phyloP scores from a whole-genome alignment of 2,888 invertebrate genomes.

The Melinaea menophilus region DNA sequence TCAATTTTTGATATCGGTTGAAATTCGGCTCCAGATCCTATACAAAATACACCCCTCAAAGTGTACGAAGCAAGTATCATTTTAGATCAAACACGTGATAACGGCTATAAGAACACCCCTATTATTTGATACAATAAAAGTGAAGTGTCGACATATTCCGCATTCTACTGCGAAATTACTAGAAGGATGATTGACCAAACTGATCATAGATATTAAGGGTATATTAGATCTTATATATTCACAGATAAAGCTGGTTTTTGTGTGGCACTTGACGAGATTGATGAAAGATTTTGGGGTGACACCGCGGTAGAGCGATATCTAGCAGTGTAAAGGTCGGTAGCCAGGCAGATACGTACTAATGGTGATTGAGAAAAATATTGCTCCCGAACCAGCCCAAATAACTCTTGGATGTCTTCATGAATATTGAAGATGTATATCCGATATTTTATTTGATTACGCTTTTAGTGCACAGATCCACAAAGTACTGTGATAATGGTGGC shows the following conservation, averaged over 20 bases:
- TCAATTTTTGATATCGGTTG: conserved; percentile 44
- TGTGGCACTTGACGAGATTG: conserved; percentile 31
- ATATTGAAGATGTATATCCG: conserved; percentile 71
- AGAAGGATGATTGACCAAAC: conserved; percentile 48
- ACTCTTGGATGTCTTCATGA: conserved; percentile 75
- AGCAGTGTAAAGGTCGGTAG: conserved; percentile 65
- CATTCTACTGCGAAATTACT: conserved; percentile 68
- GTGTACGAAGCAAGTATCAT: conserved; percentile 69
- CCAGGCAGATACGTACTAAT: conserved; percentile 74
- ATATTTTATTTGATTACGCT: conserved; percentile 67
- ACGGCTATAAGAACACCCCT: conserved; percentile 76
- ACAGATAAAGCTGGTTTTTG: conserved; percentile 36
- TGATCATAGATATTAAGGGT: conserved; percentile 27
- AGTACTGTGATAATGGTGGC: conserved; percentile 47
- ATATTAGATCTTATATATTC: conserved; percentile 34
- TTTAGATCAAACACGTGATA: conserved; percentile 79
- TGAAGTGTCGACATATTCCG: conserved; percentile 77
- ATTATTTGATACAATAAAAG: conserved; percentile 79
- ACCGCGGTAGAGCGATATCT: conserved; percentile 48
- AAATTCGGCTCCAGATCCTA: conserved; percentile 45
- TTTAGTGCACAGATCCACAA: conserved; percentile 41
- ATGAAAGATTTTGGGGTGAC: conserved; percentile 57
- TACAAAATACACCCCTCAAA: conserved; percentile 51
- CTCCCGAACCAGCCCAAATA: conserved; percentile 60
- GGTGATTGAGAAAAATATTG: conserved; percentile 78